Percentiles rank a stretch among this genome's conserved stretches.
Conservation (phyloP, 2,113 vertebrate species). For the Halichoeres trimaculatus region DNA sequence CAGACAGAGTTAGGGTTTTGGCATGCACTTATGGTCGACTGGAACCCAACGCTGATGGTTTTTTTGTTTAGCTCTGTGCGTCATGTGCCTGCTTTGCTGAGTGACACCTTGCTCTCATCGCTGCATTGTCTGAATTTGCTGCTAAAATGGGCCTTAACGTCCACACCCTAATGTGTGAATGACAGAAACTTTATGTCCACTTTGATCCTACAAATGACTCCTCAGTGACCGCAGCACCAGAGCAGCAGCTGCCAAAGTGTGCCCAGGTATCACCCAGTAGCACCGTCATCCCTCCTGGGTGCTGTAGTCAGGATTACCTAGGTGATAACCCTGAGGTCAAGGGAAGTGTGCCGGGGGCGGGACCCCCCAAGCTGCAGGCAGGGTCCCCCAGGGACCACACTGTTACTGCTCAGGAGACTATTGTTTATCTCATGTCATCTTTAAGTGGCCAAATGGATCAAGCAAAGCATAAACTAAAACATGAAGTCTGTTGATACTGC, state of each 20-base stretch:
- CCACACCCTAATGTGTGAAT: slow-evolving; percentile 14
- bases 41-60: no score
- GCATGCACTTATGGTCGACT: no score
- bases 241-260: slow-evolving; percentile 24
- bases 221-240: slow-evolving; percentile 5
- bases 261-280: slow-evolving; percentile 68
- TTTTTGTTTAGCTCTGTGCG: no score
- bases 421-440: slow-evolving; percentile 60
- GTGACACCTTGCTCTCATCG: no score
- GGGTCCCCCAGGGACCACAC: slow-evolving; percentile 29
- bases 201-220: slow-evolving; percentile 2
- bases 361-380: slow-evolving; percentile 71
- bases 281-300: slow-evolving; percentile 61
- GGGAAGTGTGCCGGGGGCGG: slow-evolving; percentile 75
- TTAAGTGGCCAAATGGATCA: slow-evolving; percentile 14
- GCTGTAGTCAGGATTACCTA: slow-evolving; percentile 73
- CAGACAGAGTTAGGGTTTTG: no score
- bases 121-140: not conserved
- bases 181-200: not conserved
- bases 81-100: no score
- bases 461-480: slow-evolving; percentile 23
- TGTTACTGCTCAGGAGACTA: slow-evolving; percentile 47
- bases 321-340: slow-evolving; percentile 80
- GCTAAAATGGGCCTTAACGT: not conserved
- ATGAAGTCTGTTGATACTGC: not conserved